Conservation (phyloP, 2,797 vertebrate species). For the Parauchenoglanis ngamensis region DNA sequence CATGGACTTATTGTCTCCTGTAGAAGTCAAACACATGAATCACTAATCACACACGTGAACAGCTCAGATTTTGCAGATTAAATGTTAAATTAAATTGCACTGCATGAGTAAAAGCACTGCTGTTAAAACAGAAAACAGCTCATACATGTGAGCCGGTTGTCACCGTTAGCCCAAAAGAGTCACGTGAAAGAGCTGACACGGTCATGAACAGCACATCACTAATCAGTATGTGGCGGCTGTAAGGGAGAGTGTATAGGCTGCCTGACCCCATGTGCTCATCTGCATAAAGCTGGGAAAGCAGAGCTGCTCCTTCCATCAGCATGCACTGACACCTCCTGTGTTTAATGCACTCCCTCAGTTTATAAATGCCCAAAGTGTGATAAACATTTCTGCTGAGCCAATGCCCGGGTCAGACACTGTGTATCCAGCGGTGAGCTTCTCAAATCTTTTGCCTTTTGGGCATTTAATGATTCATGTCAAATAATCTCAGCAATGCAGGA, state of each 20-base stretch:
- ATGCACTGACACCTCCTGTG: slow-evolving; percentile 72
- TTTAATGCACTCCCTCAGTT: slow-evolving; percentile 80
- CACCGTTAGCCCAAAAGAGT: neutral
- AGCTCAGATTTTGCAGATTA: neutral
- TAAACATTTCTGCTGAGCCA: slow-evolving; percentile 74
- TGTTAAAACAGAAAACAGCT: neutral
- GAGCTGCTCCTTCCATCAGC: slow-evolving; percentile 75
- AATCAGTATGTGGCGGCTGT: slow-evolving; percentile 70
- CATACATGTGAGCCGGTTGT: neutral
- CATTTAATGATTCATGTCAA: slow-evolving; percentile 28
- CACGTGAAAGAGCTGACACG: neutral
- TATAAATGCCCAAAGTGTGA: slow-evolving; percentile 75
- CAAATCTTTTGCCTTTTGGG: slow-evolving; percentile 22
- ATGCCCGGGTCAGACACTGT: slow-evolving; percentile 65
- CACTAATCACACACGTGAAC: neutral
- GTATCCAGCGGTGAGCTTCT: slow-evolving; percentile 25
- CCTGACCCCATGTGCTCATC: slow-evolving; percentile 71
- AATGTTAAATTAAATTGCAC: neutral
- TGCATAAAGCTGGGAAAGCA: slow-evolving; percentile 70
- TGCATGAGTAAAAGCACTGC: neutral
- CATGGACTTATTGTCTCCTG: neutral
- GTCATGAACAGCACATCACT: slow-evolving; percentile 22
- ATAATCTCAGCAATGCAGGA: slow-evolving; percentile 12
- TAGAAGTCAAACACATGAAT: neutral
- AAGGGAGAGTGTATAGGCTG: slow-evolving; percentile 61